Percentiles rank a stretch among this genome's conserved stretches.
Evolutionary conservation across 2,888 invertebrate species (phyloP).

Genomic region (Rhamnusium bicolor): DNA sequence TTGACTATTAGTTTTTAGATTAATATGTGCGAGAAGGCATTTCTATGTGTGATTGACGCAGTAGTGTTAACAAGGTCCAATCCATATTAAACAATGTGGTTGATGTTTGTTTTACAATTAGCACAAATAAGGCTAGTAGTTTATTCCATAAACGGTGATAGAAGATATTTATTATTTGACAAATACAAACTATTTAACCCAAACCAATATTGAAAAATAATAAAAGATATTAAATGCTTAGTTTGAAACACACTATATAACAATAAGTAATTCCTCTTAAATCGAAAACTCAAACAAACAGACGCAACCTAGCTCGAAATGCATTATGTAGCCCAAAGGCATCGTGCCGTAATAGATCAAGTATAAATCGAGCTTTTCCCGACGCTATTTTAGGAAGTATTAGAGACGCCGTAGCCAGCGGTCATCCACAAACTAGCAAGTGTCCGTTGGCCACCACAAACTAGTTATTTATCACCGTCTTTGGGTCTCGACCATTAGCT

Average conservation of each 20-base stretch:
- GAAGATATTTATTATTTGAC: no score
- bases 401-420: constrained; percentile 55
- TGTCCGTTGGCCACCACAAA: constrained; percentile 59
- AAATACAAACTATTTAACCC: no score
- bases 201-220: no score
- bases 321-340: constrained; percentile 28
- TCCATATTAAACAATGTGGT: no score
- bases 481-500: constrained; percentile 62
- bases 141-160: no score
- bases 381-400: constrained; percentile 47
- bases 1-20: no score
- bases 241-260: not conserved
- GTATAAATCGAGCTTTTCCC: constrained; percentile 47
- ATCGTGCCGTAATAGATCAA: constrained; percentile 47
- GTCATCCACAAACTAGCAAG: constrained; percentile 63
- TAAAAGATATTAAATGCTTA: no score
- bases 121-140: no score
- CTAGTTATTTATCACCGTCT: constrained; percentile 67
- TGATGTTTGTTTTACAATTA: no score
- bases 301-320: not conserved
- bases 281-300: not conserved
- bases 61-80: no score
- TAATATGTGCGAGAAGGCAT: no score
- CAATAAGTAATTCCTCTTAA: not conserved
- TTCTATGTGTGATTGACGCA: no score